phyloP scores from a whole-genome alignment of 2,888 invertebrate genomes.

The Dioctria linearis region DNA sequence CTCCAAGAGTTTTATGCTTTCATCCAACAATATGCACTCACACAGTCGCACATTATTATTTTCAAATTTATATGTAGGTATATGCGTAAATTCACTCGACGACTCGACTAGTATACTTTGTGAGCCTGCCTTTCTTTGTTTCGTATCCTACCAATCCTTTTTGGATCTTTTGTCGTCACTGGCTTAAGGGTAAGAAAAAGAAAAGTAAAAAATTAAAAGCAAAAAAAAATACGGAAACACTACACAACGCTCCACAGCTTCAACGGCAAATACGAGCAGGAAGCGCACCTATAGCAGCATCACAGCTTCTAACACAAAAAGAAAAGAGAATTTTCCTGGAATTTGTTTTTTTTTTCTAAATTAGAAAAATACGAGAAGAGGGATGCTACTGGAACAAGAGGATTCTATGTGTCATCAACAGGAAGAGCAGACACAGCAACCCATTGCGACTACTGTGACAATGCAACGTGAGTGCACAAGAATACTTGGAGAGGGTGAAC shows the following conservation, averaged over 20 bases:
- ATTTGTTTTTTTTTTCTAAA: conserved; percentile 31
- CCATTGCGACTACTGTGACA: conserved; percentile 18
- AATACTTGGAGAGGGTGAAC: background rate
- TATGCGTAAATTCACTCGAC: conserved; percentile 35
- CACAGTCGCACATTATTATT: background rate
- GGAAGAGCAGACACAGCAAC: conserved; percentile 11
- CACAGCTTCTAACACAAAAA: conserved; percentile 19
- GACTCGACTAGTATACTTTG: conserved; percentile 14
- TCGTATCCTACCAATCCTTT: conserved; percentile 7
- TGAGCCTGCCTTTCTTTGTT: conserved; percentile 40
- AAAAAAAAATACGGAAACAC: conserved; percentile 16
- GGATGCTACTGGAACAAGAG: background rate
- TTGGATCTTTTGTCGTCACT: conserved; percentile 44
- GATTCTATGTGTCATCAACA: conserved; percentile 38
- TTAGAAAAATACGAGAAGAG: conserved; percentile 28
- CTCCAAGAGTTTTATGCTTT: conserved; percentile 29
- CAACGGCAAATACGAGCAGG: background rate
- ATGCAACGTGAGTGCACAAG: conserved; percentile 34
- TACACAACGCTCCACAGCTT: conserved; percentile 11
- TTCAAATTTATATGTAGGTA: conserved; percentile 38
- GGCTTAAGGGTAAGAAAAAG: conserved; percentile 45
- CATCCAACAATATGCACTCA: conserved; percentile 23
- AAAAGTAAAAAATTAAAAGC: background rate
- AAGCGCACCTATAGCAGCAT: conserved; percentile 11
- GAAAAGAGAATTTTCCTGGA: conserved; percentile 8